phyloP scores from a whole-genome alignment of 2,888 invertebrate species.

The Tetanocera ferruginea region DNA sequence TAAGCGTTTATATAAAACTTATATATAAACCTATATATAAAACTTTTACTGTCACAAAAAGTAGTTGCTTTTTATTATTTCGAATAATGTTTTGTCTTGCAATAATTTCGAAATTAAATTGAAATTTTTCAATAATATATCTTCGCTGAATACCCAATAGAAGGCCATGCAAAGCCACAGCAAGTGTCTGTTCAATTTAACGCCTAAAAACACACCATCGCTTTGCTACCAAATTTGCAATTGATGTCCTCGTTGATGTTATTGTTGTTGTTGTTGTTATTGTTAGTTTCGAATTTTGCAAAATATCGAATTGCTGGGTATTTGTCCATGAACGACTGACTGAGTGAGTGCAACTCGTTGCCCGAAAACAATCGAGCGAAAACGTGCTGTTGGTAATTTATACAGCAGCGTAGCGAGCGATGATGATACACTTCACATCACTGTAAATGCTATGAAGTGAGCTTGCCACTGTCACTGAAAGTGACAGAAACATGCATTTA shows the following conservation, averaged over 20 bases:
- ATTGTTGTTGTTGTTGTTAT: not conserved
- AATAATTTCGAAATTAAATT: no score
- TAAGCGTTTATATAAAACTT: no score
- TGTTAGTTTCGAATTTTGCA: not conserved
- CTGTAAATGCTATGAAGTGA: not conserved
- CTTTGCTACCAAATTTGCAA: not conserved
- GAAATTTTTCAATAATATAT: no score
- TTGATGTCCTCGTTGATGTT: not conserved
- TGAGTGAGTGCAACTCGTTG: not conserved
- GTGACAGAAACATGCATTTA: not conserved
- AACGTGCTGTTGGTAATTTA: not conserved
- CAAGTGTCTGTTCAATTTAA: no score
- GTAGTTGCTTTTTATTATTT: no score
- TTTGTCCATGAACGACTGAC: not conserved
- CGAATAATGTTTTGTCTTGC: no score
- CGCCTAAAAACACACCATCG: no score
- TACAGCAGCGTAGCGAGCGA: no score
- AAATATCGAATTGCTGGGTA: not conserved
- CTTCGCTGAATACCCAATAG: no score
- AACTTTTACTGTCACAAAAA: no score
- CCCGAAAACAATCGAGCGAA: slow-evolving; percentile 3
- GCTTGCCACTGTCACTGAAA: not conserved
- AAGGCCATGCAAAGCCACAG: no score
- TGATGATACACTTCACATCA: not conserved
- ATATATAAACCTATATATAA: no score